Evolutionary conservation across 1,140 invertebrate genomes (phyloP).

Genomic region (Hypothenemus hampei): DNA sequence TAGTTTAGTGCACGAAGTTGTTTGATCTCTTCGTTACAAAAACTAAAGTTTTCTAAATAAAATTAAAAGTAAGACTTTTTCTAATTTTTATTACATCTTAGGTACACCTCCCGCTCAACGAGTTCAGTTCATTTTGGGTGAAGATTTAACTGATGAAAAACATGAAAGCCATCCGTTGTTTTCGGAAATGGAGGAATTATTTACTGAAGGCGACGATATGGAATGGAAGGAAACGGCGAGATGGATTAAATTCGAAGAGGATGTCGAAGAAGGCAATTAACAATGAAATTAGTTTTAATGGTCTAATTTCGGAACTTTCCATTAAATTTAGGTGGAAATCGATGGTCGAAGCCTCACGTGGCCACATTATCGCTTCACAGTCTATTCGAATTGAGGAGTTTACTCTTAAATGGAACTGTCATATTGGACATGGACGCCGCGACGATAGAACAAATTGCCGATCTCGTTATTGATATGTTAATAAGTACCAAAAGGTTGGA

Average conservation of each 20-base stretch:
- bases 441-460: constrained; percentile 80
- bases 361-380: constrained; percentile 87
- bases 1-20: no score
- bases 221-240: constrained; percentile 97
- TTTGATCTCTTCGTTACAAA: no score
- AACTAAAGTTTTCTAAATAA: background rate
- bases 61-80: background rate
- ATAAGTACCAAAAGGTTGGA: constrained; percentile 69
- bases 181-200: constrained; percentile 93
- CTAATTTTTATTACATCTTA: constrained; percentile 47
- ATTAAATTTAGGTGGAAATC: constrained; percentile 60
- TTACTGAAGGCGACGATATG: constrained; percentile 79
- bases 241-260: constrained; percentile 95
- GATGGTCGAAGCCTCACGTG: constrained; percentile 94
- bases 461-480: constrained; percentile 89
- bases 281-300: background rate
- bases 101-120: constrained; percentile 83
- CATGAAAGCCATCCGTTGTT: constrained; percentile 84
- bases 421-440: constrained; percentile 87
- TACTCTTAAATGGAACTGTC: constrained; percentile 84
- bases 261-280: constrained; percentile 70
- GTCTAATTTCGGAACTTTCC: background rate
- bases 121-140: constrained; percentile 93
- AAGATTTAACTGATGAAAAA: constrained; percentile 81
- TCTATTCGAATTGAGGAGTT: constrained; percentile 80